phyloP scores from a whole-genome alignment of 2,888 invertebrate genomes.

The Myopa tessellatipennis region DNA sequence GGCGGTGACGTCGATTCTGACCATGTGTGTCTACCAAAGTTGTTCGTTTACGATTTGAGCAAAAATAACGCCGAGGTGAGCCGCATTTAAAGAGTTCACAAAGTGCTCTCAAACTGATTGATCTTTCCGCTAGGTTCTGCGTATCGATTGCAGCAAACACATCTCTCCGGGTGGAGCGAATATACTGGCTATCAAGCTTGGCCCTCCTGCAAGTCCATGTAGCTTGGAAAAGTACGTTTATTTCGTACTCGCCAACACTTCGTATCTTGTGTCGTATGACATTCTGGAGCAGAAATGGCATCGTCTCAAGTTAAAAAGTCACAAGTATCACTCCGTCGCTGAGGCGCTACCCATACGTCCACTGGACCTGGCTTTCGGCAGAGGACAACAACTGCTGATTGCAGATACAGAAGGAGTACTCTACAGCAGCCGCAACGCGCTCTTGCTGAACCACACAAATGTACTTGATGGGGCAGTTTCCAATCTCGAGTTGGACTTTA shows the following conservation, averaged over 20 bases:
- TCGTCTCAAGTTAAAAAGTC: slow-evolving; percentile 50
- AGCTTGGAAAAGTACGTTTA: slow-evolving; percentile 60
- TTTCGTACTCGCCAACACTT: slow-evolving; percentile 54
- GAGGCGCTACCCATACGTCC: slow-evolving; percentile 58
- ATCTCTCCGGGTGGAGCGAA: slow-evolving; percentile 50
- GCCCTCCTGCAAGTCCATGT: slow-evolving; percentile 52
- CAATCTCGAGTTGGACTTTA: slow-evolving; percentile 45
- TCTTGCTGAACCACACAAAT: slow-evolving; percentile 23
- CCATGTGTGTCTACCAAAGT: slow-evolving; percentile 55
- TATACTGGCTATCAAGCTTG: slow-evolving; percentile 55
- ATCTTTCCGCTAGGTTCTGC: slow-evolving; percentile 49
- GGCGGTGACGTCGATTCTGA: neutral
- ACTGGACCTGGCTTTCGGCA: slow-evolving; percentile 58
- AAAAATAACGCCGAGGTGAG: slow-evolving; percentile 59
- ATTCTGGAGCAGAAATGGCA: slow-evolving; percentile 62
- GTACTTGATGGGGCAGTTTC: neutral
- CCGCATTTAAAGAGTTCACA: neutral
- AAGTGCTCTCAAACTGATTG: neutral
- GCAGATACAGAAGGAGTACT: slow-evolving; percentile 59
- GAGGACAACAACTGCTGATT: slow-evolving; percentile 57
- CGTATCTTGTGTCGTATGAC: slow-evolving; percentile 59
- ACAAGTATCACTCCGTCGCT: slow-evolving; percentile 57
- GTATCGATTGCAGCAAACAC: slow-evolving; percentile 58
- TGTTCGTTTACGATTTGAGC: slow-evolving; percentile 62
- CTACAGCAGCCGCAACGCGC: slow-evolving; percentile 47